Conservation (phyloP, 2,888 invertebrate species). For the Caenorhabditis sp. region DNA sequence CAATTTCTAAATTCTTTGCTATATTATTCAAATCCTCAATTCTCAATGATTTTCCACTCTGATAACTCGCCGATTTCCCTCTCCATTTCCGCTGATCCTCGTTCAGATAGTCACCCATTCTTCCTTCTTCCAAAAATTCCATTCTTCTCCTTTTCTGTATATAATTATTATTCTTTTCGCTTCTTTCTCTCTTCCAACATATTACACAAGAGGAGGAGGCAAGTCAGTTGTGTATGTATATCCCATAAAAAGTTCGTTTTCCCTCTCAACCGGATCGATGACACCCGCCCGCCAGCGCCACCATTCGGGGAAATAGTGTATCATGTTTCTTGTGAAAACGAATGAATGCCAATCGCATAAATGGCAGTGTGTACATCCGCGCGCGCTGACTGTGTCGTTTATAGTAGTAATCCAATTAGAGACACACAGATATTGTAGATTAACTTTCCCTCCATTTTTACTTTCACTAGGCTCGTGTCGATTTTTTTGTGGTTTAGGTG, state of each 20-base stretch:
- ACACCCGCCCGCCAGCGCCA: constrained; percentile 5
- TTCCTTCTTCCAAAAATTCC: background rate
- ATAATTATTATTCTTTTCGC: too few relatives aligned
- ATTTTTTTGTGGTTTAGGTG: too few relatives aligned
- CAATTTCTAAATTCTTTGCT: too few relatives aligned
- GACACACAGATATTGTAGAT: background rate
- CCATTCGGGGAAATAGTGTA: constrained; percentile 1
- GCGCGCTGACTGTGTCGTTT: background rate
- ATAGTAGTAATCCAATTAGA: constrained; percentile 43
- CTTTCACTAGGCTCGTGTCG: constrained; percentile 32
- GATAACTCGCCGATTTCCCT: constrained; percentile 19
- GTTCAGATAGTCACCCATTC: background rate
- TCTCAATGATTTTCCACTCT: constrained; percentile 49
- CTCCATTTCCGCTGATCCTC: constrained; percentile 6
- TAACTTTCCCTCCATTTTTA: too few relatives aligned
- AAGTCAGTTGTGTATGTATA: constrained; percentile 14
- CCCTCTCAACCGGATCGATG: constrained; percentile 42
- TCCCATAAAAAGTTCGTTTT: constrained; percentile 23
- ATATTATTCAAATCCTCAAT: too few relatives aligned
- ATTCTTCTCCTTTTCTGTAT: too few relatives aligned
- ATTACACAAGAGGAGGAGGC: too few relatives aligned
- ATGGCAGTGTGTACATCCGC: constrained; percentile 5
- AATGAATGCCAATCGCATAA: constrained; percentile 5
- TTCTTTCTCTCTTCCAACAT: too few relatives aligned
- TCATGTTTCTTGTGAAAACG: constrained; percentile 24